Percentiles rank a stretch among this genome's conserved stretches.
These are phyloP conservation scores for Itoplectis maculator DNA, from an alignment of 2,888 invertebrate genomes.

Conservation along the genomic window DNA sequence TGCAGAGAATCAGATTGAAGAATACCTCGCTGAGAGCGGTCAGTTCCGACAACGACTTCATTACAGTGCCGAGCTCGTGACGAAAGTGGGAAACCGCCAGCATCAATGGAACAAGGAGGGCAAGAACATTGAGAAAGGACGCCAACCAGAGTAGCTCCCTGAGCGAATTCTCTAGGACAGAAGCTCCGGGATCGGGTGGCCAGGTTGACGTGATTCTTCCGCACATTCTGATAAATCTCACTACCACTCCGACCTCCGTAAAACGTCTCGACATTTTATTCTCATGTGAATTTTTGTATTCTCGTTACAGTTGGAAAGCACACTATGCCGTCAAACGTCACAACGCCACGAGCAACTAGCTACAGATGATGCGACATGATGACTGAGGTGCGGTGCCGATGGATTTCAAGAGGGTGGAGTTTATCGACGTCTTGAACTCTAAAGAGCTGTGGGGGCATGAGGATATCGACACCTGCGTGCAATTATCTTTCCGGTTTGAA, in stretches of 20 bases:
- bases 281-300: background rate
- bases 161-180: constrained; percentile 50
- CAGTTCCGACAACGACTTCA: constrained; percentile 75
- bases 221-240: constrained; percentile 61
- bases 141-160: constrained; percentile 71
- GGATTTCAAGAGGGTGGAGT: background rate
- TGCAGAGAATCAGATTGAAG: constrained; percentile 75
- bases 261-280: constrained; percentile 15
- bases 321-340: background rate
- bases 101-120: constrained; percentile 70
- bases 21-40: constrained; percentile 73
- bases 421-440: constrained; percentile 6
- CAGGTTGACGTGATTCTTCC: constrained; percentile 73
- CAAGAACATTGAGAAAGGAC: constrained; percentile 67
- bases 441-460: constrained; percentile 15
- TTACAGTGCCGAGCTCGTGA: constrained; percentile 67
- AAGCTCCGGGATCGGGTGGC: constrained; percentile 68
- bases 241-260: constrained; percentile 37
- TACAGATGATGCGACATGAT: background rate
- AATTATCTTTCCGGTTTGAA: constrained; percentile 5
- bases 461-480: constrained; percentile 21
- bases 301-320: background rate
- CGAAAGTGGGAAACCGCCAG: constrained; percentile 72
- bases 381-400: background rate
- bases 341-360: background rate